phyloP scores from a whole-genome alignment of 1,140 invertebrate genomes.

The Sitobion miscanthi region DNA sequence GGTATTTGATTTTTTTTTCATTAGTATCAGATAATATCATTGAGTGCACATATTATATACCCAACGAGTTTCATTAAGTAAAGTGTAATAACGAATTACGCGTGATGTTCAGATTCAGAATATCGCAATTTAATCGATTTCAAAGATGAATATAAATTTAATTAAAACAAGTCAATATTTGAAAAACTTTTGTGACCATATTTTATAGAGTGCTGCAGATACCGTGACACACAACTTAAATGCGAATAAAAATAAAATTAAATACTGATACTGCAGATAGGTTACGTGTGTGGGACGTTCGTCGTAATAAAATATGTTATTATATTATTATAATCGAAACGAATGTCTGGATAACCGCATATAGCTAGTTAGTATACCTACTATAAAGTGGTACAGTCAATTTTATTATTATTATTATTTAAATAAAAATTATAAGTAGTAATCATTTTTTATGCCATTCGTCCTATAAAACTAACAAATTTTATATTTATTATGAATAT shows the following conservation, averaged over 20 bases:
- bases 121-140: neutral
- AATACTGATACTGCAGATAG: neutral
- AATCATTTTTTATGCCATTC: neutral
- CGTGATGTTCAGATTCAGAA: neutral
- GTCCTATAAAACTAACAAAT: neutral
- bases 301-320: neutral
- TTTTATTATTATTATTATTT: neutral
- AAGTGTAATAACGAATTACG: neutral
- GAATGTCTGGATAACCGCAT: neutral
- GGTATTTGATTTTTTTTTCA: neutral
- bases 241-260: neutral
- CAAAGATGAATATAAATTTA: neutral
- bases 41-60: neutral
- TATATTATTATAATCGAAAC: neutral
- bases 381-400: neutral
- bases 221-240: neutral
- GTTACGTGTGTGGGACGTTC: neutral
- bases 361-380: neutral
- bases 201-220: neutral
- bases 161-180: slow-evolving; percentile 12
- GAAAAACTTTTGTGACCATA: neutral
- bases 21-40: neutral
- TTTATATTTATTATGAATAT: neutral
- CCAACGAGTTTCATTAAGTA: neutral
- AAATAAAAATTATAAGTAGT: neutral